phyloP scores from a whole-genome alignment of 2,113 vertebrate genomes.

The Lontra canadensis region DNA sequence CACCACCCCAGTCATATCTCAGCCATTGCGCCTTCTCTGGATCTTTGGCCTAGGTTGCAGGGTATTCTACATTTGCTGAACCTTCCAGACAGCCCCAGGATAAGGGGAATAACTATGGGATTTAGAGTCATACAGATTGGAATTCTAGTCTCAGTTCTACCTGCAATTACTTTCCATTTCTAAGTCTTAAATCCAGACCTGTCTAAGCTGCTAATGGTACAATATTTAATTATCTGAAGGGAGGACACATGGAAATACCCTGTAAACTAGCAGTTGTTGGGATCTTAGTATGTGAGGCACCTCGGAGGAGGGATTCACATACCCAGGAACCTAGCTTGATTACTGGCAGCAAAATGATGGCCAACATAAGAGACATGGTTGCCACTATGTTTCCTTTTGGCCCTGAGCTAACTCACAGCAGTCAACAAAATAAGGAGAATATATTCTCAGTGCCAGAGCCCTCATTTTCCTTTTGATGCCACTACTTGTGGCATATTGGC shows the following conservation, averaged over 20 bases:
- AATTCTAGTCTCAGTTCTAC: constrained; percentile 25
- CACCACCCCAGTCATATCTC: not conserved
- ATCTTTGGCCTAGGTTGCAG: not conserved
- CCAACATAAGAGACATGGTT: not conserved
- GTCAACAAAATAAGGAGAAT: constrained; percentile 14
- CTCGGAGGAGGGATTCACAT: constrained; percentile 28
- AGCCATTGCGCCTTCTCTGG: not conserved
- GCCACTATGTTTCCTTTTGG: constrained; percentile 9
- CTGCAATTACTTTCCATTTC: not conserved
- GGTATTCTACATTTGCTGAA: constrained; percentile 6
- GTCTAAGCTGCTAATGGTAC: not conserved
- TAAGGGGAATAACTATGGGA: not conserved
- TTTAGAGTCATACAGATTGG: constrained; percentile 5
- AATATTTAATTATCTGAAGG: not conserved
- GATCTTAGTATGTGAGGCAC: constrained; percentile 5
- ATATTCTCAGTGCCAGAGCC: not conserved
- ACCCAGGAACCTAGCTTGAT: not conserved
- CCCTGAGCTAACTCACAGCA: constrained; percentile 21
- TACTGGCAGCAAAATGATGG: constrained; percentile 25
- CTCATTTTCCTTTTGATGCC: constrained; percentile 26
- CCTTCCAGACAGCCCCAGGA: not conserved
- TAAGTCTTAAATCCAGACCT: not conserved
- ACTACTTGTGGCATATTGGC: not conserved
- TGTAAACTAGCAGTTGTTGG: constrained; percentile 24
- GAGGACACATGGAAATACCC: not conserved